Evolutionary conservation across 2,113 vertebrate genomes (phyloP), one percentile per base, ranked within the genome.

Genomic region (Panthera tigris): DNA sequence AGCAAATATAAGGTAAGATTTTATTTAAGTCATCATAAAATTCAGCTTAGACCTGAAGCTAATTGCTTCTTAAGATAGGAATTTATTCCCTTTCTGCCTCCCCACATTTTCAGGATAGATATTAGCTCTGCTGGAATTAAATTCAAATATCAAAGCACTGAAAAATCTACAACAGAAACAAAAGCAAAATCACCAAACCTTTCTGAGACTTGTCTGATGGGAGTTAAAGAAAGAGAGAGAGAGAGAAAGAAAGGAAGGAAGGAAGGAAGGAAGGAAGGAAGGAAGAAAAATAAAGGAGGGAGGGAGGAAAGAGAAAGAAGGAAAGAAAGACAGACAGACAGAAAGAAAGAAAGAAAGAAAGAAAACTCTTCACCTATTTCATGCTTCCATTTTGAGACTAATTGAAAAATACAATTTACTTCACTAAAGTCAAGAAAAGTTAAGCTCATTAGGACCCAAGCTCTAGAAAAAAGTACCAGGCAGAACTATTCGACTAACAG

Each of bases 391-490:
- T 89, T 89, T 87, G 73, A 89, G 57, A 52, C 18, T 95, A 63
- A 81, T 91, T 94, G 57, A 31, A 96, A 95, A 96, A 52, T 68
- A 76, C 4, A 45, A 9, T 95, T 97, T 95, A 95, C 10, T 57
- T 29, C 16, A 33, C 41, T 48, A 81, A 80, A 95, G 74, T 50
- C 8, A 86, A 86, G 69, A 94, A 41, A 78, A 91, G 19, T 61
- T 79, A 89, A 91, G 21, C 33, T 94, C 39, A 91, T 91, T 94
- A 92, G 33, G 41, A 74, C 18, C 36, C 33, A 92, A 61, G 10
- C 8, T 41, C 39, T 52, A 88, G 52, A 97, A 89, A 92, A 78
- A 93, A 92, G 7, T 50, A 71, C 16, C 69, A 76, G 18, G 11
- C 80, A 29, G 2, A n/a, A 80, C 5, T 55, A 23, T 68, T 80